A percentile compares a stretch with the other conserved stretches of the same genome.
Conservation (phyloP, 2,797 vertebrate genomes). For the Dallia pectoralis region DNA sequence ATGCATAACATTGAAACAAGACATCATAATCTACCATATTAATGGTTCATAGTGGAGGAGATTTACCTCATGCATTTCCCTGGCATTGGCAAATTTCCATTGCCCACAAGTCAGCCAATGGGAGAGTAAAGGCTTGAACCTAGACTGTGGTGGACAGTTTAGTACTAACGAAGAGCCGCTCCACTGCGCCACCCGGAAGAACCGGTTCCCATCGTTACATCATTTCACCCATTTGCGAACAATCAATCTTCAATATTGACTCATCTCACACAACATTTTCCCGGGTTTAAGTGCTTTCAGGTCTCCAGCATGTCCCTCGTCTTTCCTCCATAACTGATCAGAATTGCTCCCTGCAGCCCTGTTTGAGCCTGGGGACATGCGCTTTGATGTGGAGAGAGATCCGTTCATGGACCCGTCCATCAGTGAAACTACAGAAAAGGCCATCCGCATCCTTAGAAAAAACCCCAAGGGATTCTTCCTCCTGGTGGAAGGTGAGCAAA, state of each 20-base stretch:
- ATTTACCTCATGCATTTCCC: too few relatives aligned
- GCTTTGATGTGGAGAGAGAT: conserved; percentile 70
- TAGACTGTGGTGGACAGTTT: too few relatives aligned
- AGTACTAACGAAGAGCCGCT: too few relatives aligned
- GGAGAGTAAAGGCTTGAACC: too few relatives aligned
- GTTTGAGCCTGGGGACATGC: conserved; percentile 76
- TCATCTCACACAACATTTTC: neutral
- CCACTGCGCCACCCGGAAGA: too few relatives aligned
- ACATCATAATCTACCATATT: too few relatives aligned
- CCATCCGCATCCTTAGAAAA: conserved; percentile 75
- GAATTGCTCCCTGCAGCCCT: conserved; percentile 56
- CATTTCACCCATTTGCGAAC: neutral
- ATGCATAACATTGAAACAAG: too few relatives aligned
- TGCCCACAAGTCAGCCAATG: too few relatives aligned
- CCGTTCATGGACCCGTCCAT: conserved; percentile 72
- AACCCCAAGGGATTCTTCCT: conserved; percentile 79
- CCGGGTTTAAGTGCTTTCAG: neutral
- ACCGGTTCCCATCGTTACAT: neutral
- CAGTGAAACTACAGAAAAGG: conserved; percentile 73
- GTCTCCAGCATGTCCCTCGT: neutral
- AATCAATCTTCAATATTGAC: neutral
- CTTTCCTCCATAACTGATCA: neutral
- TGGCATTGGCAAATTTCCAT: too few relatives aligned
- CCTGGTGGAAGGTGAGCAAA: conserved; percentile 74
- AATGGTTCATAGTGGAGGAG: too few relatives aligned